Evolutionary conservation across 1,140 invertebrate species (phyloP), one percentile per base, ranked within the genome.

Genomic region (Linepithema humile): DNA sequence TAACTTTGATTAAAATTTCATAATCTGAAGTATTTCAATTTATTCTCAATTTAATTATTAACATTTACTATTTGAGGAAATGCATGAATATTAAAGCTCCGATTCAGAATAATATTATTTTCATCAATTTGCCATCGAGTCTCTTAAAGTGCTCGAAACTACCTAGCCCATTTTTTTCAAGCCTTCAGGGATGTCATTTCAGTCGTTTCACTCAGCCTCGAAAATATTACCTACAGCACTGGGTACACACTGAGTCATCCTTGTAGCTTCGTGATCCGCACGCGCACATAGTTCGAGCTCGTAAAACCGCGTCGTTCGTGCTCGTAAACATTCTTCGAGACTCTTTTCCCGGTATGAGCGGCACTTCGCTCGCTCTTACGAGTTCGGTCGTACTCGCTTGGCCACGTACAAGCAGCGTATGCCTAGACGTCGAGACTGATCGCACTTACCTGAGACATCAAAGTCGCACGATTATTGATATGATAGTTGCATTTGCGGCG

Each of bases 281-380:
- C 65, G 53, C 75, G 84, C 78, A 59, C 65, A 55, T 84, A 67
- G 20, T 55, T 75, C 62, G 57, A 15, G 83, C 59, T 90, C 88
- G 86, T 91, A 90, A 90, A 90, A 72, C 80, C 50, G 53, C 12
- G 32, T 74, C 64, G 67, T 86, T 86, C 53, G 60, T 60, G 80
- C 59, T 90, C 85, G 69, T 90, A 90, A 91, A 91, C 85, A 85
- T 89, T 60, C 50, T 29, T 12, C 29, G 53, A 84, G 50, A 29
- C 69, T 23, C 43, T 53, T 86, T 73, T 55, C 50, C 23, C 26
- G 17, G 40, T 50, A 72, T 43, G 32, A 57, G 57, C 48, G 59
- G 59, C 23, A 3, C 12, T 23, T 23, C 64, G 38, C 29, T 50
- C 38, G n/a, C 57, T 35, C 50, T 82, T 72, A 64, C 65, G 38